Evolutionary conservation across 2,888 invertebrate genomes (phyloP).

Genomic region (Penaeus monodon): DNA sequence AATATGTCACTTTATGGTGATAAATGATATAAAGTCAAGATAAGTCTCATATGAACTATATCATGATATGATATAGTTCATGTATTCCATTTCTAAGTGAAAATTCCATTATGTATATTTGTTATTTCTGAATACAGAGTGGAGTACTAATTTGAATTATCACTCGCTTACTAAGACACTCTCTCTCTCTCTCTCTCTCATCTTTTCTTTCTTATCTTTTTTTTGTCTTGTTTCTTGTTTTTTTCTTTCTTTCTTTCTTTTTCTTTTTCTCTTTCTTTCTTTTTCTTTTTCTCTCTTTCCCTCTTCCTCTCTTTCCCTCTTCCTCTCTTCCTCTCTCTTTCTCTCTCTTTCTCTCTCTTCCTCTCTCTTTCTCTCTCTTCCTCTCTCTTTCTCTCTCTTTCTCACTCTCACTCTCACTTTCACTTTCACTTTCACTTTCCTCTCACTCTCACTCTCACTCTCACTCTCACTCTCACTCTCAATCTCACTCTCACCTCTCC

Average conservation of each 20-base stretch:
- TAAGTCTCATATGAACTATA: too few relatives aligned
- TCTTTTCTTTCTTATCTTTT: too few relatives aligned
- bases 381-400: background rate
- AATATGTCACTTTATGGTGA: too few relatives aligned
- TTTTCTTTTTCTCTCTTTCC: slow-evolving; percentile 8
- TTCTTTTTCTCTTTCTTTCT: slow-evolving; percentile 20
- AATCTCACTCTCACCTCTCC: background rate
- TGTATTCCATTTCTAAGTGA: too few relatives aligned
- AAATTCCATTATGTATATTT: too few relatives aligned
- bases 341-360: background rate
- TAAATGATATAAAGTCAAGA: too few relatives aligned
- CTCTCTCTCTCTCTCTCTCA: background rate
- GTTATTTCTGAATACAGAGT: too few relatives aligned
- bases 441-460: too few relatives aligned
- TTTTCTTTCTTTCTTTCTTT: slow-evolving; percentile 22
- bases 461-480: background rate
- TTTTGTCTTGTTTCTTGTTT: background rate
- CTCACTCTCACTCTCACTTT: background rate
- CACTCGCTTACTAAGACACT: background rate
- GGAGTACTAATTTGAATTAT: too few relatives aligned
- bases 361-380: background rate
- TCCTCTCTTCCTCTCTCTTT: slow-evolving; percentile 1
- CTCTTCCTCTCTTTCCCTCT: background rate
- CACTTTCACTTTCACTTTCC: background rate
- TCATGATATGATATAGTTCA: too few relatives aligned